Percentiles rank a stretch among this genome's conserved stretches.
These are phyloP conservation scores for Anomalospiza imberbis DNA, from an alignment of 2,797 vertebrate genomes.

Conservation along the genomic window DNA sequence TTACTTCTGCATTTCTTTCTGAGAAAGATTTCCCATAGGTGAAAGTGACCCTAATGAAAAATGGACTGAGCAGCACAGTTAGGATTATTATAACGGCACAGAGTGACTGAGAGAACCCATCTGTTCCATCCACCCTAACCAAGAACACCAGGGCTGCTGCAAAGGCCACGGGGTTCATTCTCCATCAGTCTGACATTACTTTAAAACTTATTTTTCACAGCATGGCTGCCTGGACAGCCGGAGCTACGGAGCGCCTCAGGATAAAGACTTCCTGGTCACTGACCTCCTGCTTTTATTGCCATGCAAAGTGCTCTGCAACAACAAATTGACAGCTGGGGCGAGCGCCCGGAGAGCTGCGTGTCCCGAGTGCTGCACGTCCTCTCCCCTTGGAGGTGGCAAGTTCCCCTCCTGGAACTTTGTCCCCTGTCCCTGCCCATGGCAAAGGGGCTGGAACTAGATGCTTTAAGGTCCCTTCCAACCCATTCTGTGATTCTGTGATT, in stretches of 20 bases:
- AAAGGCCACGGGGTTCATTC: not conserved
- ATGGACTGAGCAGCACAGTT: constrained; percentile 17
- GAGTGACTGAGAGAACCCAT: constrained; percentile 53
- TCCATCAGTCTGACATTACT: constrained; percentile 27
- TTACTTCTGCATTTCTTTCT: not conserved
- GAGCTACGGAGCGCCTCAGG: not conserved
- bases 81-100: not conserved
- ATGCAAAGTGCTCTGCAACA: not conserved
- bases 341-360: not conserved
- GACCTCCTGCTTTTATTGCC: constrained; percentile 25
- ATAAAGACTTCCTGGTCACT: constrained; percentile 43
- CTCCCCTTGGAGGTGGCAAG: not conserved
- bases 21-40: constrained; percentile 43
- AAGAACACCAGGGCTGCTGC: constrained; percentile 6
- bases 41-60: constrained; percentile 46
- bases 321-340: accelerated
- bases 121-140: not conserved
- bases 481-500: not conserved
- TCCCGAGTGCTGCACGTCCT: accelerated
- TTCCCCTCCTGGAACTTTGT: accelerated
- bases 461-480: not conserved
- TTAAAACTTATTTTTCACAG: constrained; percentile 42
- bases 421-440: not conserved
- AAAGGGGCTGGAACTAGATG: not conserved
- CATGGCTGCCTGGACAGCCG: not conserved